phyloP scores from a whole-genome alignment of 1,140 invertebrate genomes.

The Theocolax elegans region DNA sequence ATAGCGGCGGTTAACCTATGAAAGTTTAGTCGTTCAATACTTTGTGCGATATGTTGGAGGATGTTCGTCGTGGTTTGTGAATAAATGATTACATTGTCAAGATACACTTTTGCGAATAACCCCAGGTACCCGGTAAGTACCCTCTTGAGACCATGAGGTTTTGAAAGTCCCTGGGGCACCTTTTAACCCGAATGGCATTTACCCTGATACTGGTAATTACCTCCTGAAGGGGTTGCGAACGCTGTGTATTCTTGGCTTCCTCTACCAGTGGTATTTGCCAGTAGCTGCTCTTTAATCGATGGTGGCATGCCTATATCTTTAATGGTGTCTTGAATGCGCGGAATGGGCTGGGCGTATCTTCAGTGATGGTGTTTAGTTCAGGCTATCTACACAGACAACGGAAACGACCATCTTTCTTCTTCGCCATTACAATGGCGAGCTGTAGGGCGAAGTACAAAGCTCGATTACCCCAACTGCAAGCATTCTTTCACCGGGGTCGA shows the following conservation, averaged over 20 bases:
- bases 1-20: too few species aligned
- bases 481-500: too few species aligned
- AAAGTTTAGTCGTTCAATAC: not conserved
- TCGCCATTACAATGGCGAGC: not conserved
- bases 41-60: not conserved
- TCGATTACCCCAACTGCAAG: not conserved
- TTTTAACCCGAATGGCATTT: too few species aligned
- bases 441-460: not conserved
- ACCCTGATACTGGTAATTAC: too few species aligned
- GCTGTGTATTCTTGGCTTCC: not conserved
- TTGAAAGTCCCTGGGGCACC: too few species aligned
- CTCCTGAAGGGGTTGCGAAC: not conserved
- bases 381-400: not conserved
- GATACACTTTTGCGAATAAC: too few species aligned
- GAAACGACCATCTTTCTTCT: not conserved
- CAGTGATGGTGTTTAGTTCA: not conserved
- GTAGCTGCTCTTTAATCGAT: not conserved
- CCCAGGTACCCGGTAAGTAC: not conserved
- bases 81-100: too few species aligned
- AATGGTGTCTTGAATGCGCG: not conserved
- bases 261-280: not conserved
- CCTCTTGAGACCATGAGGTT: not conserved
- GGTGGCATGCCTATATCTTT: not conserved
- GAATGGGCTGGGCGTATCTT: not conserved
- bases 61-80: too few species aligned